Evolutionary conservation across 1,140 invertebrate genomes (phyloP).

Genomic region (Cydia fagiglandana): DNA sequence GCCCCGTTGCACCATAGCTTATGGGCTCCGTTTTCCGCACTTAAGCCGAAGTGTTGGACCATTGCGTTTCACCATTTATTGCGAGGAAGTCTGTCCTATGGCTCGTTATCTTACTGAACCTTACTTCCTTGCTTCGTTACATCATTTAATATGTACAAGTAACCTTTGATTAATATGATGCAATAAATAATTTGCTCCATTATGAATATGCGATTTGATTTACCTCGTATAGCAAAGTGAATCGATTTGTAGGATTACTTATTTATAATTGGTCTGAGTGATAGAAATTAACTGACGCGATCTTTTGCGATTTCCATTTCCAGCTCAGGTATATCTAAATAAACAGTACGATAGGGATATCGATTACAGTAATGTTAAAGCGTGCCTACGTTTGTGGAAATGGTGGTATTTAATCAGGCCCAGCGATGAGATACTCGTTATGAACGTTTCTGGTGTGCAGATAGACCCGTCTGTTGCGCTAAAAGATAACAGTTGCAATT

Average conservation of each 20-base stretch:
- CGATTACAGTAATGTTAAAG: neutral
- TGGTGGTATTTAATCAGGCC: slow-evolving; percentile 16
- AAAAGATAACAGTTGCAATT: slow-evolving; percentile 9
- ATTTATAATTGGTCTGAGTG: slow-evolving; percentile 1
- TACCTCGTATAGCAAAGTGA: slow-evolving; percentile 1
- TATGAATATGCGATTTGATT: slow-evolving; percentile 19
- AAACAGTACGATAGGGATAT: neutral
- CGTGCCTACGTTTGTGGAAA: neutral
- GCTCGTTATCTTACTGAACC: neutral
- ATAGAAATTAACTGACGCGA: slow-evolving; percentile 19
- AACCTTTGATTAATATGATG: slow-evolving; percentile 28
- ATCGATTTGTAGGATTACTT: slow-evolving; percentile 22
- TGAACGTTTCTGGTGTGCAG: neutral
- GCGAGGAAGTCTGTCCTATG: neutral
- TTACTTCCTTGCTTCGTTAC: neutral
- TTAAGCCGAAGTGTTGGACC: neutral
- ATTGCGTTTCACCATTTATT: neutral
- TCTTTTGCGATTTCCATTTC: neutral
- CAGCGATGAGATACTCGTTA: neutral
- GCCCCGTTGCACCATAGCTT: neutral
- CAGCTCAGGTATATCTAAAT: slow-evolving; percentile 8
- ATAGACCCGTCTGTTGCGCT: neutral
- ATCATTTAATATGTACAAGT: slow-evolving; percentile 9
- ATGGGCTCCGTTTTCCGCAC: neutral
- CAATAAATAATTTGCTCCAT: slow-evolving; percentile 12